These are phyloP conservation scores for Agriopis marginaria DNA, from an alignment of 2,888 invertebrate species.

Conservation along the genomic window DNA sequence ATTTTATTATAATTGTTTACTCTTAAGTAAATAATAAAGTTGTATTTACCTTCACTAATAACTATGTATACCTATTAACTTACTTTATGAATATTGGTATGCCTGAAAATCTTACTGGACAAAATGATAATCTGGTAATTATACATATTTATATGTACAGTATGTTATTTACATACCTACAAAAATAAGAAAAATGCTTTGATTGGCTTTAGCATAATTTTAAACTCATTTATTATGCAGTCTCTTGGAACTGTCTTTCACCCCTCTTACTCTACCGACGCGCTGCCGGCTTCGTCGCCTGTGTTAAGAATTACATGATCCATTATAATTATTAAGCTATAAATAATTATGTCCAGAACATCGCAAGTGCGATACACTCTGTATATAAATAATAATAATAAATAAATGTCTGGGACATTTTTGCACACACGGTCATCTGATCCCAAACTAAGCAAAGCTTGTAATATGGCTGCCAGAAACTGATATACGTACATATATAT, in stretches of 20 bases:
- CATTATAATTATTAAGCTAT: neutral
- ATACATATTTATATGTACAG: neutral
- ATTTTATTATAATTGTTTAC: neutral
- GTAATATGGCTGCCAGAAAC: no score
- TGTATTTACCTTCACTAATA: slow-evolving; percentile 1
- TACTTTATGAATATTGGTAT: slow-evolving; percentile 7
- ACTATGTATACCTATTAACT: neutral
- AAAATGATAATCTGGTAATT: neutral
- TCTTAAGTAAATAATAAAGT: neutral
- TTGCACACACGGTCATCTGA: no score
- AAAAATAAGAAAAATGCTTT: neutral
- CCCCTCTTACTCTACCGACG: neutral
- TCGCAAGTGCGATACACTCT: neutral
- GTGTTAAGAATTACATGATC: neutral
- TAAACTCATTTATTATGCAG: neutral
- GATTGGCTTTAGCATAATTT: neutral
- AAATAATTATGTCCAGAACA: neutral
- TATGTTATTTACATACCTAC: slow-evolving; percentile 1
- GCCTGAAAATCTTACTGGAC: neutral
- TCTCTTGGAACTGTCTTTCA: neutral
- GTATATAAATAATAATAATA: slow-evolving; percentile 2
- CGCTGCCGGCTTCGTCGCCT: no score
- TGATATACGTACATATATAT: no score
- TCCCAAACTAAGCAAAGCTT: no score
- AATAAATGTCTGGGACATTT: no score